These are phyloP conservation scores for Aproaerema taeniolella DNA, from an alignment of 2,888 invertebrate genomes.

Conservation along the genomic window DNA sequence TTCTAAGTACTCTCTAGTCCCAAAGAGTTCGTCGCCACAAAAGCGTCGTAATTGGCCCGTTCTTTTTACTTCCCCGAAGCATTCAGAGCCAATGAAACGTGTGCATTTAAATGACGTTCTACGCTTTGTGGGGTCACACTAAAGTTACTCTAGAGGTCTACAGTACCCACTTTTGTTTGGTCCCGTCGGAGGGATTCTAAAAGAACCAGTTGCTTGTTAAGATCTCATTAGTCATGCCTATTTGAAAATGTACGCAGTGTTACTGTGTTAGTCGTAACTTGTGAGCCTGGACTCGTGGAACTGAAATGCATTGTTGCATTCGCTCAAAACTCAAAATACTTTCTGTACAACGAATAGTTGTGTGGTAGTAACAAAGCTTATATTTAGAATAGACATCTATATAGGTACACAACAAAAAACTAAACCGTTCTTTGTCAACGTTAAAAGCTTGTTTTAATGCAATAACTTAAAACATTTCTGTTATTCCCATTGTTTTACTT, in stretches of 20 bases:
- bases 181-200: constrained; percentile 48
- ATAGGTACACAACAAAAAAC: background rate
- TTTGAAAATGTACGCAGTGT: constrained; percentile 42
- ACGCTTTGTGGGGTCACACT: constrained; percentile 74
- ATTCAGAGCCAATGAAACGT: constrained; percentile 78
- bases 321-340: constrained; percentile 4
- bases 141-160: constrained; percentile 31
- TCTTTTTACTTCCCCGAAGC: constrained; percentile 76
- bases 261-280: constrained; percentile 21
- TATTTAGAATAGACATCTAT: no score
- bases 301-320: constrained; percentile 9
- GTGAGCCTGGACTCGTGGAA: constrained; percentile 3
- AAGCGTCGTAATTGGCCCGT: constrained; percentile 76
- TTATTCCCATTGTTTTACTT: background rate
- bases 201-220: constrained; percentile 58
- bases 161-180: constrained; percentile 59
- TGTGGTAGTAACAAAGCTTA: no score
- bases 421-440: background rate
- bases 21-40: constrained; percentile 70
- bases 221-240: constrained; percentile 69
- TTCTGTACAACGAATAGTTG: constrained; percentile 5
- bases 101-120: constrained; percentile 77
- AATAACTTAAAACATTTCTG: background rate
- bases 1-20: constrained; percentile 63
- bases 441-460: background rate